Percentiles rank a stretch among this genome's conserved stretches.
These are phyloP conservation scores for Peucedramus taeniatus DNA, from an alignment of 2,113 vertebrate genomes.

Conservation along the genomic window DNA sequence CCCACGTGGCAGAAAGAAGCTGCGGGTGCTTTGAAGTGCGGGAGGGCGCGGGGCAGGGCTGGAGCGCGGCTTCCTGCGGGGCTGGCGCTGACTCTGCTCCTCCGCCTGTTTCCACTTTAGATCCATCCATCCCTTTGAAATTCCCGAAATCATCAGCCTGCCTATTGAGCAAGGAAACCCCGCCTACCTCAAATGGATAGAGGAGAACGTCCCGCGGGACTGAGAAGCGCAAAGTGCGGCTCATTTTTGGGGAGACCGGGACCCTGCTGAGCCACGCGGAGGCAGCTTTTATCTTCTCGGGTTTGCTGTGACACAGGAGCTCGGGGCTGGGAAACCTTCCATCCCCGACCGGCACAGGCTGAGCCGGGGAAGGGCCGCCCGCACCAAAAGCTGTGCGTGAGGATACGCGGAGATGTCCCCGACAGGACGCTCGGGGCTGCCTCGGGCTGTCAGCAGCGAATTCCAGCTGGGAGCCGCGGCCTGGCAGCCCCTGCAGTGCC, in stretches of 20 bases:
- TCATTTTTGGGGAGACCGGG: accelerated
- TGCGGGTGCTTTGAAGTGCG: neutral
- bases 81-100: neutral
- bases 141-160: conserved; percentile 84
- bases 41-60: neutral
- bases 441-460: neutral
- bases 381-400: neutral
- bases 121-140: conserved; percentile 84
- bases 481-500: neutral
- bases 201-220: conserved; percentile 71
- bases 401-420: accelerated
- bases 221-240: accelerated
- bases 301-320: neutral
- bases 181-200: conserved; percentile 81
- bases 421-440: neutral
- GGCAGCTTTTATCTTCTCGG: accelerated
- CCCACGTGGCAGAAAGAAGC: neutral
- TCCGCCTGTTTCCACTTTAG: conserved; percentile 63
- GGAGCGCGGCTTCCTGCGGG: neutral
- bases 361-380: neutral
- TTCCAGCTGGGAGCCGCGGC: neutral
- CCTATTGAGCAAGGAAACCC: conserved; percentile 78
- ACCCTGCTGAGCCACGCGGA: accelerated
- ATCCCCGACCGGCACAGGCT: neutral
- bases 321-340: neutral